Evolutionary conservation across 2,797 vertebrate genomes (phyloP).

Genomic region (Cryptoprocta ferox): DNA sequence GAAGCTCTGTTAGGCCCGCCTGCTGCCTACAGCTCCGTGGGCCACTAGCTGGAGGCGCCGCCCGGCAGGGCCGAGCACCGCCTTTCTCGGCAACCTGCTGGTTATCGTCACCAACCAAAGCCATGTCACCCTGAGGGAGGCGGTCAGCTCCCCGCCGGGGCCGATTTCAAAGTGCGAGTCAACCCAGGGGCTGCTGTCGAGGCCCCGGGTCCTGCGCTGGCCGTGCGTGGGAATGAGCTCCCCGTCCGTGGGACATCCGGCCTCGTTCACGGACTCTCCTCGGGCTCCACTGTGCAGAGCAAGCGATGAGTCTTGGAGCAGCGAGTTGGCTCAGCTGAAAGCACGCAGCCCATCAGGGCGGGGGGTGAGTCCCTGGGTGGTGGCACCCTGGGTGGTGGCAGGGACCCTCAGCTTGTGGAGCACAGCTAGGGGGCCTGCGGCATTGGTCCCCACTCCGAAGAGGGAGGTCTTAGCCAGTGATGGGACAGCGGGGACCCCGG

Average conservation of each 20-base stretch:
- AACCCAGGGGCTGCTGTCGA: fast-evolving
- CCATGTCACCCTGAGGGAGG: not conserved
- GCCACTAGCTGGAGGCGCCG: not conserved
- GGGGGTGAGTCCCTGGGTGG: not conserved
- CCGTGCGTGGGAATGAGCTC: fast-evolving
- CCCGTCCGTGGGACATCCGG: not conserved
- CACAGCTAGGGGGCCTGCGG: too few relatives aligned
- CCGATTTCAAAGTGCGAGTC: not conserved
- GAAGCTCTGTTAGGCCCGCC: not conserved
- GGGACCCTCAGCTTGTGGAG: not conserved
- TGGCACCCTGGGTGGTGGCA: not conserved
- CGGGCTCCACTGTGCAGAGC: not conserved
- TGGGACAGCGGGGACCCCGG: not conserved
- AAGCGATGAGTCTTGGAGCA: not conserved
- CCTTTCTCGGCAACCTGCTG: not conserved
- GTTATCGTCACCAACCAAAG: too few relatives aligned
- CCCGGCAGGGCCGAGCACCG: not conserved
- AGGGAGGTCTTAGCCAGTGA: not conserved
- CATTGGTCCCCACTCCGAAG: not conserved
- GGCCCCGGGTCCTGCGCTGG: not conserved
- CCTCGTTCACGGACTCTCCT: not conserved
- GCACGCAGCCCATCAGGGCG: not conserved
- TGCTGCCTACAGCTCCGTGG: fast-evolving
- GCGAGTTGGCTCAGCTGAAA: not conserved
- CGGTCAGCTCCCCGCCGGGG: not conserved